Conservation (phyloP, 2,113 vertebrate species). For the Nyctereutes procyonoides region DNA sequence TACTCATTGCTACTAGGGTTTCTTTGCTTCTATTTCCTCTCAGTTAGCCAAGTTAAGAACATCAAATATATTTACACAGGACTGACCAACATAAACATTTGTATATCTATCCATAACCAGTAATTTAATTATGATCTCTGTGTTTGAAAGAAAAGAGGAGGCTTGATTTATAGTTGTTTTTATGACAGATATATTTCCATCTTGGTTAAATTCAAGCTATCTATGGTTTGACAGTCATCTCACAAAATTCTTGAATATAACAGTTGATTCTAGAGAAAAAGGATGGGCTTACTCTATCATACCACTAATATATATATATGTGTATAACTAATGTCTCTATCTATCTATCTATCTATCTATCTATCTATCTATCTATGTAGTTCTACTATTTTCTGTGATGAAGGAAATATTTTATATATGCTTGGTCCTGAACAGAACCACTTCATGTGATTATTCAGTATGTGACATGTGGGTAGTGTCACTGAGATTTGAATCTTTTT, state of each 20-base stretch:
- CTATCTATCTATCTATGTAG: background rate
- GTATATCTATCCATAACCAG: background rate
- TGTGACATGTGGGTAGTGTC: background rate
- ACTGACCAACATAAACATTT: background rate
- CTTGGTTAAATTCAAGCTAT: background rate
- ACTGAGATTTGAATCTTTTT: background rate
- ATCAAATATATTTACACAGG: background rate
- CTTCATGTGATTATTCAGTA: background rate
- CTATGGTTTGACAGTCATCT: background rate
- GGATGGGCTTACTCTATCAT: background rate
- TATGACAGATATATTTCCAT: background rate
- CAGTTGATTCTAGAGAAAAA: background rate
- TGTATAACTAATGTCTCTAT: background rate
- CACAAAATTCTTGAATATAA: background rate
- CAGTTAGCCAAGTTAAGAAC: background rate
- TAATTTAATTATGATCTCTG: background rate
- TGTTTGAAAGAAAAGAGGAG: background rate
- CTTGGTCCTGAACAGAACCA: background rate
- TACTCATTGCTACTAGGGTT: background rate
- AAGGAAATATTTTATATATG: background rate
- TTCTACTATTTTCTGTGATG: background rate
- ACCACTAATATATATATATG: background rate
- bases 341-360: background rate
- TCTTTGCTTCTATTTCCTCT: background rate
- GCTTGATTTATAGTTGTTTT: background rate